Base-by-base conservation (phyloP, 2,113 vertebrate genomes). In the Murina feae region DNA sequence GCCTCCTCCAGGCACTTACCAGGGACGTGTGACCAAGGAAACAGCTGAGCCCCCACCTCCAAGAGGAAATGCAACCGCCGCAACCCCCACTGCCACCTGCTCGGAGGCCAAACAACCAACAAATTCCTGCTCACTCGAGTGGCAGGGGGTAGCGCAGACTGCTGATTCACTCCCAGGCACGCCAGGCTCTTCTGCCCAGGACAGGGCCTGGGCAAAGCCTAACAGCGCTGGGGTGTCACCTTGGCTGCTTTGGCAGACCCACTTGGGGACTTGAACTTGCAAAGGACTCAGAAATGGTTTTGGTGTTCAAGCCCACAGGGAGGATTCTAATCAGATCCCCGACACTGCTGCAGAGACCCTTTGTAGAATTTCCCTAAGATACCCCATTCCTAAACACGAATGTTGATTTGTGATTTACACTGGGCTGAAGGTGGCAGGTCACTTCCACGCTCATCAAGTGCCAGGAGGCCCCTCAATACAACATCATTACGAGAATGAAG, bases 31-130 rank as follows among this genome's bases (percentile, higher is more conserved):
- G 97, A 97, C 95, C 88, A 69, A 93, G 95, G 85, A 96, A 96
- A 96, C 97, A 97, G 97, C 97, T 97, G 97, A 97, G 96, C 95
- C 85, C 95, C 97, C 93, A 92, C 95, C 97, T 96, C 88, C 80
- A 87, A 95, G 95, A 96, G 97, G 96, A 97, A 97, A 93, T 1
- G 23, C 81, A 95, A 93, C 88, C 55, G 87, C 95, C 92, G 0
- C 72, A 86, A 47, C 80, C 90, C 93, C 93, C 86, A 12, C 63
- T 0, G 5, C 93, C 97, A 97, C 96, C 96, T 96, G 97, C 94
- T 94, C 85, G 49, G 30, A 78, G 78, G 81, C 85, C 92, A 76
- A 85, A 75, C 72, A 87, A 69, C 90, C 58, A 53, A 58, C 85
- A 72, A 10, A 63, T 71, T 83, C 71, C 90, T 74, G 84, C 68